Evolutionary conservation across 2,113 vertebrate genomes (phyloP).

Genomic region (Crotalus viridis): DNA sequence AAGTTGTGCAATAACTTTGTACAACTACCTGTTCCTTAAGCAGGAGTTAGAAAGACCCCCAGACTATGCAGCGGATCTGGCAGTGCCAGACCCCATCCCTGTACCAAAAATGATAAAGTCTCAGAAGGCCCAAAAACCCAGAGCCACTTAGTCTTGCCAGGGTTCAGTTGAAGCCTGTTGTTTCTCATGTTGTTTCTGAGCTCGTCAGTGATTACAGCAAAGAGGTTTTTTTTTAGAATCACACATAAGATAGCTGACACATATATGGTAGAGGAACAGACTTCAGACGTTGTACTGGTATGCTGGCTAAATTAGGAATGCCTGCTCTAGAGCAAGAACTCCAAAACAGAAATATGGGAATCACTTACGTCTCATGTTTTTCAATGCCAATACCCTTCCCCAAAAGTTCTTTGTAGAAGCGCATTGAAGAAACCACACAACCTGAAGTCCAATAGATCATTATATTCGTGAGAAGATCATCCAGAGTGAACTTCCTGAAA

Average conservation of each 20-base stretch:
- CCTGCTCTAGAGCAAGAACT: neutral
- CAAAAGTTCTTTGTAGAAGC: conserved; percentile 75
- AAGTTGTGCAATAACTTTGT: neutral
- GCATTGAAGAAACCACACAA: conserved; percentile 70
- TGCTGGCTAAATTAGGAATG: neutral
- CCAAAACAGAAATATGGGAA: neutral
- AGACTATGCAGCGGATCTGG: neutral
- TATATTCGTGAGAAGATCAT: conserved; percentile 76
- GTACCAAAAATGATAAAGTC: neutral
- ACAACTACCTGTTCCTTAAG: neutral
- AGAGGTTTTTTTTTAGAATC: neutral
- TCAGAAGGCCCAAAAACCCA: neutral
- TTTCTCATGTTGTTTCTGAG: neutral
- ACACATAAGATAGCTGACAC: neutral
- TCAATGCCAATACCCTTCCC: conserved; percentile 48
- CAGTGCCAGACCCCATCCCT: neutral
- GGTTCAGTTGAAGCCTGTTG: no score
- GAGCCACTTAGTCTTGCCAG: neutral
- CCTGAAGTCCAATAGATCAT: conserved; percentile 80
- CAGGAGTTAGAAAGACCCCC: neutral
- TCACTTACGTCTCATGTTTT: conserved; percentile 64
- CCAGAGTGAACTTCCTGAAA: conserved; percentile 73
- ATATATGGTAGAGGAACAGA: neutral
- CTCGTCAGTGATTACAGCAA: neutral
- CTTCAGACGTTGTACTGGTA: neutral